phyloP scores from a whole-genome alignment of 2,888 invertebrate genomes.

The Cactoblastis cactorum region DNA sequence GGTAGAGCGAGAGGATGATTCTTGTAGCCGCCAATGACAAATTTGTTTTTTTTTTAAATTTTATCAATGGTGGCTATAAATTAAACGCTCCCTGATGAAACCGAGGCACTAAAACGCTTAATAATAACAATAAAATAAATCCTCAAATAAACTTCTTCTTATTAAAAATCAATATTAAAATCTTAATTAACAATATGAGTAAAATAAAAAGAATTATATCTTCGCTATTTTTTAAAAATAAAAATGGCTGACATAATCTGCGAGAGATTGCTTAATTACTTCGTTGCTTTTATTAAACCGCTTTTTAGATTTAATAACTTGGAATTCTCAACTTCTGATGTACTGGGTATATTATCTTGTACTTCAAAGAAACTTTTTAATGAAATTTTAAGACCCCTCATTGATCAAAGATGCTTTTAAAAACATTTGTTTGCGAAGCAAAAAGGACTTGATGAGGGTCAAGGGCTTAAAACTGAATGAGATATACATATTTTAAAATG shows the following conservation, averaged over 20 bases:
- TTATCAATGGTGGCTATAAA: constrained; percentile 50
- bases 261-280: constrained; percentile 12
- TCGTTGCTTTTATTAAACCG: constrained; percentile 11
- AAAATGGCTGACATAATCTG: background rate
- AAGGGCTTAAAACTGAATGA: constrained; percentile 26
- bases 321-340: constrained; percentile 11
- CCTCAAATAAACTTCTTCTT: background rate
- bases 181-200: background rate
- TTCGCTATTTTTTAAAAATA: background rate
- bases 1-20: constrained; percentile 64
- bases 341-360: constrained; percentile 16
- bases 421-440: constrained; percentile 40
- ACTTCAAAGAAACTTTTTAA: constrained; percentile 31
- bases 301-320: constrained; percentile 13
- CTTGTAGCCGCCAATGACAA: constrained; percentile 53
- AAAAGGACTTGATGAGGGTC: constrained; percentile 44
- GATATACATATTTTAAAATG: constrained; percentile 5
- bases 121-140: constrained; percentile 24
- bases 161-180: background rate
- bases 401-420: constrained; percentile 35
- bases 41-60: constrained; percentile 31
- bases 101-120: constrained; percentile 59
- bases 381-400: constrained; percentile 28
- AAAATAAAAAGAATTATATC: background rate
- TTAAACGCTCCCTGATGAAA: constrained; percentile 68